A percentile compares a stretch with the other conserved stretches of the same genome.
These are phyloP conservation scores for Ceyx cyanopectus DNA, from an alignment of 2,113 vertebrate genomes.

Conservation along the genomic window DNA sequence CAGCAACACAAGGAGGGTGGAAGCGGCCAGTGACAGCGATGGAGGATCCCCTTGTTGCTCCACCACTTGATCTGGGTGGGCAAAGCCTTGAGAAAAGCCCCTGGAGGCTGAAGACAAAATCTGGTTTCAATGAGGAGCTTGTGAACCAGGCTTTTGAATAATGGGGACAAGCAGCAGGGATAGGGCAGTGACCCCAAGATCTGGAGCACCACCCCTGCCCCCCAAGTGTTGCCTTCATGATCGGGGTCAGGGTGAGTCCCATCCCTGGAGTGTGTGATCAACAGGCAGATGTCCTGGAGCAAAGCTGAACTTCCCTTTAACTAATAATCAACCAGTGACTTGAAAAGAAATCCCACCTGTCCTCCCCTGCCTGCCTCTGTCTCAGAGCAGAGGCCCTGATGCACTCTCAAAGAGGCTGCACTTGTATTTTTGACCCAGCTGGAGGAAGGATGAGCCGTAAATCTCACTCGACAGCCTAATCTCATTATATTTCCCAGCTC, in stretches of 20 bases:
- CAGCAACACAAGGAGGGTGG: background rate
- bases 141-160: background rate
- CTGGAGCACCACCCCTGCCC: background rate
- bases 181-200: background rate
- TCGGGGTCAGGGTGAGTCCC: fast-evolving
- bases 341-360: constrained; percentile 37
- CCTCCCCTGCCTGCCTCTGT: background rate
- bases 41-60: fast-evolving
- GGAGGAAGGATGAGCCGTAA: constrained; percentile 41
- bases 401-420: background rate
- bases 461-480: constrained; percentile 58
- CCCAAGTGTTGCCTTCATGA: background rate
- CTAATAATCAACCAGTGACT: background rate
- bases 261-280: background rate
- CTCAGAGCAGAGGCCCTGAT: background rate
- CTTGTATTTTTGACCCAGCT: constrained; percentile 57
- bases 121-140: background rate
- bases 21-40: background rate
- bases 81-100: background rate
- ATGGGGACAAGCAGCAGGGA: background rate
- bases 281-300: background rate
- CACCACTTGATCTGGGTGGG: fast-evolving
- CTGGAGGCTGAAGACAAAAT: background rate
- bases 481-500: constrained; percentile 48
- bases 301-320: background rate